phyloP scores from a whole-genome alignment of 2,888 invertebrate genomes.

The Harmothoe impar region DNA sequence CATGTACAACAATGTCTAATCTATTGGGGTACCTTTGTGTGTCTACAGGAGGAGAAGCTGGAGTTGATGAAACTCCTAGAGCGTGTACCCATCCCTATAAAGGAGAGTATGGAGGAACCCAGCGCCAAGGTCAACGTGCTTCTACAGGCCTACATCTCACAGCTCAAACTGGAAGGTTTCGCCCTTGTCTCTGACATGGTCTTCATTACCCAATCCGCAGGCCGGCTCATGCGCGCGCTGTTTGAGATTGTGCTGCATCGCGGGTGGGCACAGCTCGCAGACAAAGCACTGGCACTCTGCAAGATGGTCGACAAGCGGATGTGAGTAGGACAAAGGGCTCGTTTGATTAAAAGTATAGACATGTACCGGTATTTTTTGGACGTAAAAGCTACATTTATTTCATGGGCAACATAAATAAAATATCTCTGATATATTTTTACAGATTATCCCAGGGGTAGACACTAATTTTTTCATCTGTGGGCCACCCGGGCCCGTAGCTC shows the following conservation, averaged over 20 bases:
- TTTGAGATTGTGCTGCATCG: conserved; percentile 96
- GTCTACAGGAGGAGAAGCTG: conserved; percentile 93
- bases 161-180: conserved; percentile 98
- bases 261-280: conserved; percentile 98
- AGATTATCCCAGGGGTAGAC: too few relatives aligned
- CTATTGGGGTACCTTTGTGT: background rate
- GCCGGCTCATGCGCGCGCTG: conserved; percentile 96
- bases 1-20: background rate
- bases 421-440: too few relatives aligned
- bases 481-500: too few relatives aligned
- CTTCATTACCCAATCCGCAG: conserved; percentile 98
- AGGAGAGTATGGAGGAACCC: conserved; percentile 98
- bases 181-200: conserved; percentile 99
- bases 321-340: conserved; percentile 82
- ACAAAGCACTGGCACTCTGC: conserved; percentile 96
- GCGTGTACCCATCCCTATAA: conserved; percentile 98
- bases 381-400: too few relatives aligned
- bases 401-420: too few relatives aligned
- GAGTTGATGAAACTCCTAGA: conserved; percentile 97
- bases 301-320: conserved; percentile 99
- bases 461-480: too few relatives aligned
- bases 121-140: conserved; percentile 97
- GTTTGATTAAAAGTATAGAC: too few relatives aligned
- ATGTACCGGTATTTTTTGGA: too few relatives aligned
- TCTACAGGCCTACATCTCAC: conserved; percentile 97